Conservation (phyloP, 2,888 invertebrate genomes). For the Erebia palarica region DNA sequence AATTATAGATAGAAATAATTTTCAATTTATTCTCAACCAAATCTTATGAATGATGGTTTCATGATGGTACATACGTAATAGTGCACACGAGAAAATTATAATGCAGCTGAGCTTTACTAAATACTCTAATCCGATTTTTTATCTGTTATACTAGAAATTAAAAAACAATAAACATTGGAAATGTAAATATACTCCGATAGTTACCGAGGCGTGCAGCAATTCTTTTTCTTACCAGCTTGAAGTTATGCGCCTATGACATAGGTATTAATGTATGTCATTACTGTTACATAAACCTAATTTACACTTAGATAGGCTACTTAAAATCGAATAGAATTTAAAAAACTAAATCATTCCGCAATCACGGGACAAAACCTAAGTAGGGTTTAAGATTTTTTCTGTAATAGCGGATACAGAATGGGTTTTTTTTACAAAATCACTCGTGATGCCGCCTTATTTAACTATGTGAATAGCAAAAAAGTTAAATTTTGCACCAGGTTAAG, state of each 20-base stretch:
- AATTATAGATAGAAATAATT: too few species aligned
- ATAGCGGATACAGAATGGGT: conserved; percentile 46
- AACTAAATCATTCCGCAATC: conserved; percentile 33
- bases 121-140: too few species aligned
- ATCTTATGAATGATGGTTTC: too few species aligned
- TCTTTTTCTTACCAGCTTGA: not conserved
- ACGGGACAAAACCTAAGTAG: conserved; percentile 42
- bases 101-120: too few species aligned
- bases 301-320: not conserved
- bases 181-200: conserved; percentile 6
- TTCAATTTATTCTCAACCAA: too few species aligned
- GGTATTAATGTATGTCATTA: not conserved
- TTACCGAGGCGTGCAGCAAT: not conserved
- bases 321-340: conserved; percentile 12
- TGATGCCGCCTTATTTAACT: conserved; percentile 35
- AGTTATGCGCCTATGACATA: not conserved
- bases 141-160: not conserved
- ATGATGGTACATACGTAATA: too few species aligned
- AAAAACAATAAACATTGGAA: not conserved
- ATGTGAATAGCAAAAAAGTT: conserved; percentile 40
- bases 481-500: conserved; percentile 34
- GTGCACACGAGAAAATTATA: too few species aligned
- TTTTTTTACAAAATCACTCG: conserved; percentile 43
- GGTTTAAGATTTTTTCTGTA: conserved; percentile 40
- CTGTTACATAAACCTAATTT: not conserved